Percentiles rank a stretch among this genome's conserved stretches.
These are phyloP conservation scores for Pycnomerus fuliginosus DNA, from an alignment of 2,888 invertebrate species.

Conservation along the genomic window DNA sequence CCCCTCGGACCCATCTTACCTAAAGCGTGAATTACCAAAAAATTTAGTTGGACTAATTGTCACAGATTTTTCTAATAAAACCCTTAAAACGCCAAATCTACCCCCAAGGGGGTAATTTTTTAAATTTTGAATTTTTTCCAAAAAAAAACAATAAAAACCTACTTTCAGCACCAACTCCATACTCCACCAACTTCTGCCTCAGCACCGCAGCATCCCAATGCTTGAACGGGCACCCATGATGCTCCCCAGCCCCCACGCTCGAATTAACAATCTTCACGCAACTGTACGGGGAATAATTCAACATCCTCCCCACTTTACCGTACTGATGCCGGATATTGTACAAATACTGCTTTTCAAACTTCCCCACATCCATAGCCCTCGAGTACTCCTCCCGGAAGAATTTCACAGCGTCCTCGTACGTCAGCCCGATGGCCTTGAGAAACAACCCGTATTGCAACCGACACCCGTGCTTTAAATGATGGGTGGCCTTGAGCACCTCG, in stretches of 20 bases:
- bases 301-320: constrained; percentile 92
- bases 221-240: constrained; percentile 92
- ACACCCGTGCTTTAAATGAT: constrained; percentile 86
- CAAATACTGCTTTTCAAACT: constrained; percentile 90
- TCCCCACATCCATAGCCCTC: constrained; percentile 76
- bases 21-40: too few relatives aligned
- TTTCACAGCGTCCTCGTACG: constrained; percentile 81
- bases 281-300: constrained; percentile 86
- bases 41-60: too few relatives aligned
- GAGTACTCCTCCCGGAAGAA: constrained; percentile 94
- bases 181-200: constrained; percentile 68
- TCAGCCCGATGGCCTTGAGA: constrained; percentile 91
- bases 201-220: constrained; percentile 73
- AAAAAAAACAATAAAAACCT: too few relatives aligned
- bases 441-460: constrained; percentile 92
- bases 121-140: constrained; percentile 4
- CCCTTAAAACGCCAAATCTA: too few relatives aligned
- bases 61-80: too few relatives aligned
- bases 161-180: constrained; percentile 66
- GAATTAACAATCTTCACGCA: constrained; percentile 88
- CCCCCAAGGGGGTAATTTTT: too few relatives aligned
- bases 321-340: constrained; percentile 92
- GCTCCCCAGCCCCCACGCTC: constrained; percentile 74
- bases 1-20: too few relatives aligned
- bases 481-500: constrained; percentile 72